Evolutionary conservation across 2,888 invertebrate genomes (phyloP), one percentile per base, ranked within the genome.

Genomic region (Catocala sponsa): DNA sequence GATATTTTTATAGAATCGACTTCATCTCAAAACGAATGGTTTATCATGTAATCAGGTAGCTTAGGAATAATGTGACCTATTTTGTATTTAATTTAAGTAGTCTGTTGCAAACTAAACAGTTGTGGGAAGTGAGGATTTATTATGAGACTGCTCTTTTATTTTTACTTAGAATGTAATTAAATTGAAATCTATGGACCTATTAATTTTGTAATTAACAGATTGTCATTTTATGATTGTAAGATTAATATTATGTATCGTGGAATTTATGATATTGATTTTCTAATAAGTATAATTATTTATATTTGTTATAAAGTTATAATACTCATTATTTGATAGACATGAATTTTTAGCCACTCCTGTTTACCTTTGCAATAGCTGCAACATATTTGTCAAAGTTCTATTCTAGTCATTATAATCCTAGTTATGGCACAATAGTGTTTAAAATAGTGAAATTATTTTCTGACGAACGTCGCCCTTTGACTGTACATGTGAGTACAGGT

Each of bases 1-100:
- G 47, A 70, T 77, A 78, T 77, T 78, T 77, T 78, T 77, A 72
- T 76, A 77, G 74, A 52, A 74, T 55, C 54, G n/a, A 64, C 32
- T 51, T 49, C 59, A 41, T 63, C 42, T 44, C 11, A 13, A 66
- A 15, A 48, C 57, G 13, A 63, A 48, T 55, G 12, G 12, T 59
- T 25, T 63, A 54, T 63, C 49, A 55, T 65, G 13, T 47, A 53
- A 62, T 55, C 57, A 53, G 25, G 55, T 59, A 60, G 56, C 6
- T 55, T 66, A 64, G 33, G 59, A 6, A 49, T 44, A 55, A 43
- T 46, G 58, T 44, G 35, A 12, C 43, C 15, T 54, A 38, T 59
- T 51, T 47, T 13, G 35, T 38, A 25, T 25, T 52, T 43, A 33
- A 11, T 53, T 53, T 32, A 33, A 25, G 7, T 15, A 13, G 9